These are phyloP conservation scores for Apotomis turbidana DNA, from an alignment of 2,888 invertebrate species.

Conservation along the genomic window DNA sequence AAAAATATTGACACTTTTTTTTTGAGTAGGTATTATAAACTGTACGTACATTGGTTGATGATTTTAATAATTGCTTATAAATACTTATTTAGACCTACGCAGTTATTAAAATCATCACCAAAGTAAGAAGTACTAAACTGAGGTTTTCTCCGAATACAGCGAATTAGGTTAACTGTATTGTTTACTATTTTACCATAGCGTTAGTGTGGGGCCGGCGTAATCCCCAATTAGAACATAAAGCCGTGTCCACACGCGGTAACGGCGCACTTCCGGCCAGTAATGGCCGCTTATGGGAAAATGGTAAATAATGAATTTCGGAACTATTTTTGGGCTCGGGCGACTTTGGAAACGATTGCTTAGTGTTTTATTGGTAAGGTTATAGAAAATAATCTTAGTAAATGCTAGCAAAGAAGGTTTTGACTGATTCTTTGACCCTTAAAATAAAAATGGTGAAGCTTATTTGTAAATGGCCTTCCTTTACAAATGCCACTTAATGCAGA, in stretches of 20 bases:
- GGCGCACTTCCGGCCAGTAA: slow-evolving; percentile 32
- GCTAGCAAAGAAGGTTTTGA: too few relatives aligned
- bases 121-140: not conserved
- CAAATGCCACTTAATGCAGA: too few relatives aligned
- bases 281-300: slow-evolving; percentile 28
- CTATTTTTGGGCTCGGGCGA: slow-evolving; percentile 6
- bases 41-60: too few relatives aligned
- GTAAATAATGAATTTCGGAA: slow-evolving; percentile 36
- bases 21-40: too few relatives aligned
- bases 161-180: slow-evolving; percentile 11
- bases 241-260: slow-evolving; percentile 38
- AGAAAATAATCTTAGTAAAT: too few relatives aligned
- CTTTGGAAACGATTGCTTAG: not conserved
- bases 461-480: too few relatives aligned
- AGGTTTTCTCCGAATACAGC: not conserved
- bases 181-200: slow-evolving; percentile 10
- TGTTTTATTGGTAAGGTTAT: not conserved
- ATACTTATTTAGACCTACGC: too few relatives aligned
- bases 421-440: too few relatives aligned
- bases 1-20: too few relatives aligned
- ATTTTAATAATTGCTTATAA: too few relatives aligned
- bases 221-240: slow-evolving; percentile 34
- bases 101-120: not conserved
- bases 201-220: slow-evolving; percentile 16
- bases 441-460: too few relatives aligned